phyloP scores from a whole-genome alignment of 2,888 invertebrate species.

The Chironomus riparius region DNA sequence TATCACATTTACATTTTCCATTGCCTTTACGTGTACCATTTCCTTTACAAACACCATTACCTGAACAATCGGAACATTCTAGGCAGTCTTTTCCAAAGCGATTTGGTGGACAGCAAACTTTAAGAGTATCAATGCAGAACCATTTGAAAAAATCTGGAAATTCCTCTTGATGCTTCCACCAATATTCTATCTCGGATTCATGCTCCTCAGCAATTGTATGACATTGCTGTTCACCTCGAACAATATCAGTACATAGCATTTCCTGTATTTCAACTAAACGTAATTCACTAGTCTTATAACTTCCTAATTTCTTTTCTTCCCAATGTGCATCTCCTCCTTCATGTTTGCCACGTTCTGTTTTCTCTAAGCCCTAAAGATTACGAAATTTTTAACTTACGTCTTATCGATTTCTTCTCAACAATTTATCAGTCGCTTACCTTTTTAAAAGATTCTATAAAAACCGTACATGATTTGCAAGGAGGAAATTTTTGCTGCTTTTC shows the following conservation, averaged over 20 bases:
- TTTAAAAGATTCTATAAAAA: conserved; percentile 65
- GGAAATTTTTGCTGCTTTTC: conserved; percentile 39
- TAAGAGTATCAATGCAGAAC: conserved; percentile 68
- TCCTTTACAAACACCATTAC: conserved; percentile 66
- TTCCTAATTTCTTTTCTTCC: conserved; percentile 79
- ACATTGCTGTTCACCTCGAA: conserved; percentile 67
- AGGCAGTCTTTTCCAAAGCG: conserved; percentile 76
- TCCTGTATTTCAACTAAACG: conserved; percentile 88
- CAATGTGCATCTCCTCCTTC: conserved; percentile 91
- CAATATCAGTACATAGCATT: conserved; percentile 66
- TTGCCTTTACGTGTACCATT: conserved; percentile 88
- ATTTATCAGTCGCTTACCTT: conserved; percentile 35
- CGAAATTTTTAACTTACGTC: no score
- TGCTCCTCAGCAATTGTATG: conserved; percentile 74
- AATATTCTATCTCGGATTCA: conserved; percentile 73
- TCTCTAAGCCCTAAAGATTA: conserved; percentile 54
- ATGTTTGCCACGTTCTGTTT: conserved; percentile 77
- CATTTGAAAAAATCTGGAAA: conserved; percentile 53
- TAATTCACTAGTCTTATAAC: conserved; percentile 80
- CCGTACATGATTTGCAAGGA: conserved; percentile 69
- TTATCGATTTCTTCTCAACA: no score
- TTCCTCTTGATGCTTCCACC: conserved; percentile 66
- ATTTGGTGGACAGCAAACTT: conserved; percentile 75
- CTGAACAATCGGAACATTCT: conserved; percentile 75
- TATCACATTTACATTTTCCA: conserved; percentile 79